phyloP scores from a whole-genome alignment of 2,797 vertebrate species.

The Meda fulgida region DNA sequence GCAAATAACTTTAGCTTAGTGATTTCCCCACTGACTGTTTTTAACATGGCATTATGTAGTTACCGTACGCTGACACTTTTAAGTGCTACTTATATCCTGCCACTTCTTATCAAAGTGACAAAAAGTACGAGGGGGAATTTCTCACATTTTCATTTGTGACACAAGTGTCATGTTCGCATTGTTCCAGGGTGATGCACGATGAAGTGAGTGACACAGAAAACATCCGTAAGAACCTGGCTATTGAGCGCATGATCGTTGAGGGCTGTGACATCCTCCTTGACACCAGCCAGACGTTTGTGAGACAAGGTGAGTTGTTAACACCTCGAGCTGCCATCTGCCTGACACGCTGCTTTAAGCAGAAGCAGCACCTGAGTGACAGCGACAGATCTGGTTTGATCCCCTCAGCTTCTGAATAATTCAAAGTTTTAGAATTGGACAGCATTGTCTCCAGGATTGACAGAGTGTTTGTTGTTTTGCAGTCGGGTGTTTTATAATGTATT shows the following conservation, averaged over 20 bases:
- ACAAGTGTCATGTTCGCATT: conserved; percentile 15
- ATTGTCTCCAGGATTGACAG: conserved; percentile 28
- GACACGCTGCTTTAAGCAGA: conserved; percentile 52
- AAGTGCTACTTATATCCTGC: conserved; percentile 5
- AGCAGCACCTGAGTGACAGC: neutral
- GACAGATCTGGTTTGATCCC: conserved; percentile 12
- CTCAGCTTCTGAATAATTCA: conserved; percentile 38
- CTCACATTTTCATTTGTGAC: neutral
- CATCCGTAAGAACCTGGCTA: conserved; percentile 97
- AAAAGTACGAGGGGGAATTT: neutral
- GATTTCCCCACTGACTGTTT: neutral
- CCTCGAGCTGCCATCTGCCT: neutral
- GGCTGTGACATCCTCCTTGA: conserved; percentile 97
- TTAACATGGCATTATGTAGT: neutral
- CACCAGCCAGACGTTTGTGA: conserved; percentile 97
- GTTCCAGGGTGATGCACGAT: conserved; percentile 94
- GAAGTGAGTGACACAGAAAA: conserved; percentile 99
- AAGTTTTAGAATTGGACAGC: conserved; percentile 40
- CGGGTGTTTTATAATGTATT: conserved; percentile 39
- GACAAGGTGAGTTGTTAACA: conserved; percentile 86
- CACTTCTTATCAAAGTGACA: neutral
- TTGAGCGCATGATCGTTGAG: conserved; percentile 98
- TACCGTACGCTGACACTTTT: neutral
- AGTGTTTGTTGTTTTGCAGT: conserved; percentile 33
- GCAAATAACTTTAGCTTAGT: neutral